A percentile compares a stretch with the other conserved stretches of the same genome.
phyloP scores from a whole-genome alignment of 2,888 invertebrate genomes.

The Sinelater perroti region DNA sequence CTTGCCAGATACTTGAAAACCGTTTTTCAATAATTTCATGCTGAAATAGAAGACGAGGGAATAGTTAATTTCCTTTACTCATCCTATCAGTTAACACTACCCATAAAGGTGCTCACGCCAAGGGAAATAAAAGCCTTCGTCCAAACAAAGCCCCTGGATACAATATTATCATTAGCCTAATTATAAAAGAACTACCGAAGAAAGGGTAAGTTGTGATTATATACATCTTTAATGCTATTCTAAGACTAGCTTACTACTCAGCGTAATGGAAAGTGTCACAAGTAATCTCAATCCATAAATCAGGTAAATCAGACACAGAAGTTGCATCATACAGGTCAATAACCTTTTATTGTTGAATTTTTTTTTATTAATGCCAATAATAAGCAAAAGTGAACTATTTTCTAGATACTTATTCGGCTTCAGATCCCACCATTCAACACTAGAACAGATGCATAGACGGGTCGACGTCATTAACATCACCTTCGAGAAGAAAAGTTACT shows the following conservation, averaged over 20 bases:
- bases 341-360: too few species aligned
- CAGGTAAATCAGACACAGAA: neutral
- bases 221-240: too few species aligned
- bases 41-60: slow-evolving; percentile 3
- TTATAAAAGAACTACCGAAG: too few species aligned
- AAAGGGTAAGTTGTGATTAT: neutral
- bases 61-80: neutral
- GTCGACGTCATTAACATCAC: neutral
- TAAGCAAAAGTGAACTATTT: neutral
- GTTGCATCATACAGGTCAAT: too few species aligned
- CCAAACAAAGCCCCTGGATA: slow-evolving; percentile 1
- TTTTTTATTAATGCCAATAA: too few species aligned
- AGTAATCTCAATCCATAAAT: neutral
- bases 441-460: neutral
- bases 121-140: neutral
- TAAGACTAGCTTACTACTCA: too few species aligned
- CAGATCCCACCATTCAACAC: too few species aligned
- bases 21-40: slow-evolving; percentile 36
- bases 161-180: neutral
- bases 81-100: slow-evolving; percentile 1
- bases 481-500: neutral
- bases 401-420: neutral
- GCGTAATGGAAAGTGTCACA: neutral
- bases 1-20: slow-evolving; percentile 32
- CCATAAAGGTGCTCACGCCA: neutral